phyloP scores from a whole-genome alignment of 2,797 vertebrate genomes.

The Neoniphon sammara region DNA sequence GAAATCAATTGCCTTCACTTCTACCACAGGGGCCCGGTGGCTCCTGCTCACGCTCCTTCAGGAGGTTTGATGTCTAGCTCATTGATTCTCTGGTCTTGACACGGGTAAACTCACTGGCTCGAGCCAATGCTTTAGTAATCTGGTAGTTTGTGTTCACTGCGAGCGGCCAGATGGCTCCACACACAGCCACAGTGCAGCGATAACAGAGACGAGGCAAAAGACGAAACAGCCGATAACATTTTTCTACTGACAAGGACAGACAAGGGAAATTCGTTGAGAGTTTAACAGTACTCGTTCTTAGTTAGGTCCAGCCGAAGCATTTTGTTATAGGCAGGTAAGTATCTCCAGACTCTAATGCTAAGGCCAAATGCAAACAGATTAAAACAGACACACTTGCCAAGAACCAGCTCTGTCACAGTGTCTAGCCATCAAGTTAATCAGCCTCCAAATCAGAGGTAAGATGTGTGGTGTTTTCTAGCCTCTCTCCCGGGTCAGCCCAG shows the following conservation, averaged over 20 bases:
- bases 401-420: conserved; percentile 46
- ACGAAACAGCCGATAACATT: conserved; percentile 38
- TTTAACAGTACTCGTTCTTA: conserved; percentile 34
- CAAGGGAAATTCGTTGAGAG: conserved; percentile 12
- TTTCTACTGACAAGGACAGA: conserved; percentile 2
- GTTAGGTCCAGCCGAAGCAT: conserved; percentile 43
- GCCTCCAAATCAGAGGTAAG: conserved; percentile 72
- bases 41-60: background rate
- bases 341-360: conserved; percentile 42
- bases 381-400: conserved; percentile 42
- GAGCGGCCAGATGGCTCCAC: background rate
- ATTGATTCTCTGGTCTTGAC: background rate
- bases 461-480: conserved; percentile 54
- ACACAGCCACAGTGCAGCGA: background rate
- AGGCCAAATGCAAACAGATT: conserved; percentile 47
- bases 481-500: conserved; percentile 50
- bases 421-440: conserved; percentile 63
- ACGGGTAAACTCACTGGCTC: conserved; percentile 18
- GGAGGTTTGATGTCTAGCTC: conserved; percentile 12
- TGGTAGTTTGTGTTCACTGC: background rate
- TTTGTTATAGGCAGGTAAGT: conserved; percentile 45
- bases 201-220: conserved; percentile 15
- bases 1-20: background rate
- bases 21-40: background rate
- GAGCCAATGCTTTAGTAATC: conserved; percentile 15